Conservation (phyloP, 37 sponge, comb jelly and placozoan genomes). For the Hormiphora californensis region DNA sequence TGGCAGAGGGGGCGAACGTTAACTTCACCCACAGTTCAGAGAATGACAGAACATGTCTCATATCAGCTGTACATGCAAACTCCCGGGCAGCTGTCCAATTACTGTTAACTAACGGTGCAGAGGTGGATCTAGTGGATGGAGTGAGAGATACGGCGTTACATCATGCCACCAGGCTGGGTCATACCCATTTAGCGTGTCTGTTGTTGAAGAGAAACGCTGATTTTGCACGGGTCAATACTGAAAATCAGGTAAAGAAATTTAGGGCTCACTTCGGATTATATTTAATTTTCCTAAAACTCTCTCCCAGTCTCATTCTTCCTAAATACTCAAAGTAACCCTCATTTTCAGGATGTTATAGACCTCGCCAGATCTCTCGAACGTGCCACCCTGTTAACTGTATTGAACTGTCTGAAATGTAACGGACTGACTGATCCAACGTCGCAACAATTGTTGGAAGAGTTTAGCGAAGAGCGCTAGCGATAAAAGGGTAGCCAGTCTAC, state of each 20-base stretch:
- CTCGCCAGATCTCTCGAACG: neutral
- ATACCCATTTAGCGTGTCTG: constrained; percentile 5
- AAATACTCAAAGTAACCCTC: neutral
- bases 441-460: too few relatives aligned
- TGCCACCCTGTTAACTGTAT: constrained; percentile 29
- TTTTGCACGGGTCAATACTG: constrained; percentile 4
- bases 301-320: neutral
- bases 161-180: constrained; percentile 13
- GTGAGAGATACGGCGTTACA: constrained; percentile 14
- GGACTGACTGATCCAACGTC: constrained; percentile 7
- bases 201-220: neutral
- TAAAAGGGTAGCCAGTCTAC: too few relatives aligned
- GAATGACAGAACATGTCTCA: neutral
- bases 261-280: too few relatives aligned
- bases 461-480: too few relatives aligned
- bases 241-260: constrained; percentile 21
- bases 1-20: constrained; percentile 4
- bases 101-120: constrained; percentile 10
- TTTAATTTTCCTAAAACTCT: too few relatives aligned
- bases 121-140: constrained; percentile 2
- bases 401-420: neutral
- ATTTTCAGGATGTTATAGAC: constrained; percentile 4
- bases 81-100: constrained; percentile 6
- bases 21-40: constrained; percentile 16
- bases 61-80: constrained; percentile 35